Percentiles rank a stretch among this genome's conserved stretches.
phyloP scores from a whole-genome alignment of 2,113 vertebrate genomes.

The Xiphophorus couchianus region DNA sequence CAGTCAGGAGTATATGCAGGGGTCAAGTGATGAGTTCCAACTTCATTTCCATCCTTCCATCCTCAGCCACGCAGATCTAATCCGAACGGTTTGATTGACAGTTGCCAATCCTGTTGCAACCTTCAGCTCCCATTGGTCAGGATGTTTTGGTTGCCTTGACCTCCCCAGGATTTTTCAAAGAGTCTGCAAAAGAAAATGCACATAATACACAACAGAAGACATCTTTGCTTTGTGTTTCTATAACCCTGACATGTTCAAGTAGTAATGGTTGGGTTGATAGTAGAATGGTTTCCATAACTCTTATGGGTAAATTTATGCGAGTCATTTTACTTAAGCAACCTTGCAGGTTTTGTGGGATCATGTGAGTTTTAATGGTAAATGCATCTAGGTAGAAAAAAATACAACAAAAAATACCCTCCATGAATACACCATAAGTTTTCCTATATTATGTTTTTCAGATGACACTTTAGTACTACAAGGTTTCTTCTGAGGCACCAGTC shows the following conservation, averaged over 20 bases:
- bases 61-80: constrained; percentile 25
- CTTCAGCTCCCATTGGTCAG: constrained; percentile 25
- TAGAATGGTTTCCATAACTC: constrained; percentile 50
- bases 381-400: neutral
- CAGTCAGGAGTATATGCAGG: constrained; percentile 33
- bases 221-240: constrained; percentile 21
- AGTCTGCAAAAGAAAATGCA: constrained; percentile 3
- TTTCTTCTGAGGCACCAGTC: neutral
- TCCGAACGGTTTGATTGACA: constrained; percentile 26
- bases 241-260: constrained; percentile 30
- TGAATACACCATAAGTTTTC: neutral
- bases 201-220: neutral
- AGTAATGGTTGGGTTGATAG: constrained; percentile 22
- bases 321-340: constrained; percentile 6
- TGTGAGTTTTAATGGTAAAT: neutral
- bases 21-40: constrained; percentile 61
- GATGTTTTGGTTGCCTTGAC: constrained; percentile 22
- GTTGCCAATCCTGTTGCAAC: neutral
- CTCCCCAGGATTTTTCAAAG: constrained; percentile 3
- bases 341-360: constrained; percentile 7
- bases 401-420: neutral
- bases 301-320: constrained; percentile 27
- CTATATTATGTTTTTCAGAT: neutral
- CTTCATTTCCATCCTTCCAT: constrained; percentile 30
- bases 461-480: too few species aligned